phyloP scores from a whole-genome alignment of 1,140 invertebrate genomes.

The Heterodera schachtii region DNA sequence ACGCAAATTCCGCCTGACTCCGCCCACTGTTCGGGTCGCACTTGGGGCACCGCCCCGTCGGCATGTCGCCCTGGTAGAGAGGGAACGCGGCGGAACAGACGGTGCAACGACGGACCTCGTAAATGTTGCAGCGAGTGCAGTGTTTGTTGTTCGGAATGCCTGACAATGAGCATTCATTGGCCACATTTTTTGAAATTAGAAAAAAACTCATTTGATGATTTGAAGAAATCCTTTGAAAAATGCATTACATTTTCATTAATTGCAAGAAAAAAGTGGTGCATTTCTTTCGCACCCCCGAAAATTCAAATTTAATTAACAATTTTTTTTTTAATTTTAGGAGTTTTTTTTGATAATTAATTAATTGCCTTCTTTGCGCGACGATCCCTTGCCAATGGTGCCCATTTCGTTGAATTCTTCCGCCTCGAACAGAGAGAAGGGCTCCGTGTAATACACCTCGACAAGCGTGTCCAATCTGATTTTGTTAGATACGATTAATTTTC shows the following conservation, averaged over 20 bases:
- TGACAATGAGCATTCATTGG: not conserved
- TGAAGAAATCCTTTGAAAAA: no score
- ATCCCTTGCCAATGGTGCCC: conserved; percentile 14
- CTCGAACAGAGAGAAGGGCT: conserved; percentile 24
- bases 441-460: conserved; percentile 28
- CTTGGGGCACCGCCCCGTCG: not conserved
- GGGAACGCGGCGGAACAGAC: not conserved
- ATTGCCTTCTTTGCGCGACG: conserved; percentile 12
- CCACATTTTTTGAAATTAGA: no score
- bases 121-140: conserved; percentile 18
- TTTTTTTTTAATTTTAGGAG: conserved; percentile 9
- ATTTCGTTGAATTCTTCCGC: conserved; percentile 22
- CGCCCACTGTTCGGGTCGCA: not conserved
- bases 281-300: no score
- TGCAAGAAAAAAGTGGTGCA: no score
- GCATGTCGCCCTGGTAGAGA: not conserved
- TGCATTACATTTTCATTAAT: no score
- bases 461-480: not conserved
- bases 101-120: not conserved
- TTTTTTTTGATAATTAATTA: no score
- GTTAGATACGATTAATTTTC: not conserved
- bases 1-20: not conserved
- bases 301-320: no score
- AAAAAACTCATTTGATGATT: no score
- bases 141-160: conserved; percentile 30